Evolutionary conservation across 2,797 vertebrate genomes (phyloP), one percentile per base, ranked within the genome.

Genomic region (Hippocampus kuda): DNA sequence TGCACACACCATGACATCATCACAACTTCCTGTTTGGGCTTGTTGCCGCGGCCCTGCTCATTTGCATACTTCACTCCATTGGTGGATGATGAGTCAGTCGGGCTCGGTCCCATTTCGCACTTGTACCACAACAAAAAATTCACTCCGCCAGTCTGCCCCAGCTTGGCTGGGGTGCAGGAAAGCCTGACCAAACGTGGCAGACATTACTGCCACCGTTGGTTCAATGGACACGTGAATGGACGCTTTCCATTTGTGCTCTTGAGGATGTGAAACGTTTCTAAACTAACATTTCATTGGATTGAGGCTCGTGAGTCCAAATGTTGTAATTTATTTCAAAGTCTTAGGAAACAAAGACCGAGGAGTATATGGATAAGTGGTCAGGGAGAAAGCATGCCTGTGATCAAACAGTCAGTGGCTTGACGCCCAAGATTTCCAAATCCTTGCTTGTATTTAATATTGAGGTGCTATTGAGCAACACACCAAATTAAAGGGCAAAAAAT

Each of bases 1-100:
- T 75, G 83, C 86, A 84, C 85, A 83, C 82, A 75, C 71, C 66
- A 38, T 91, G 88, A 90, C 86, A 85, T 90, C 87, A 90, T 83
- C 65, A 84, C 77, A 77, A 84, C 87, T 91, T 92, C 90, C 88
- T 91, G 88, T 91, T 90, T 91, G 82, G 77, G 59, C 27, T 10
- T 46, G 83, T 87, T 86, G 78, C 82, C 30, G n/a, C 66, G 73
- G 78, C 18, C 41, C 64, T 68, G 15, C 18, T 18, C 27, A 86
- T 87, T 78, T 78, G 73, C 79, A 84, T 85, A 72, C 79, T 70
- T 65, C 15, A 41, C 48, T 67, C 5, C 70, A 87, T 86, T 87
- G 86, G 85, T 76, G 71, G 84, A 72, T 72, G 84, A 85, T 90
- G 88, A 89, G 83, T 90, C 87, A 90, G 75, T 67, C 68, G 80